Evolutionary conservation across 2,797 vertebrate genomes (phyloP), one percentile per base, ranked within the genome.

Genomic region (Heterohyrax brucei): DNA sequence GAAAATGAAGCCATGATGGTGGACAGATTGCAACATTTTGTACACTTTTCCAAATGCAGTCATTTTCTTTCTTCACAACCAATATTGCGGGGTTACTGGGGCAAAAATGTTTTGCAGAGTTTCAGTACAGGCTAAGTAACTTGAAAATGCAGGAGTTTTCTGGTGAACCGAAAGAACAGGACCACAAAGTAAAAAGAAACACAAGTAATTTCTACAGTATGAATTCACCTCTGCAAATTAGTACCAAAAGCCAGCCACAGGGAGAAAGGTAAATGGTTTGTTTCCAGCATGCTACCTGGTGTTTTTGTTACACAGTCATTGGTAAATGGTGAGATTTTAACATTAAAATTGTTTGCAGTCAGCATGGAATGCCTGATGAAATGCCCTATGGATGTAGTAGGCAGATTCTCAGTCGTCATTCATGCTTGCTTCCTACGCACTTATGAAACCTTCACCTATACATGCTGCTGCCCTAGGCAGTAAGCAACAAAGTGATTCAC

Each of bases 1-100:
- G 53, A 95, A 95, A 91, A 68, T 48, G 89, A 92, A 89, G 21
- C 90, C 76, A 82, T 73, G 64, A 87, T 80, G 94, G 87, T 89
- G 91, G 82, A 93, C 82, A 95, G 79, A 94, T 59, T 86, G 44
- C 10, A 76, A 92, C 62, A 70, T 81, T 87, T 93, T 90, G 89
- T 33, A 66, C 50, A 85, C 48, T 72, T 83, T 87, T 89, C 73
- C 59, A 93, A 94, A 39, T 73, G 46, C 59, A 83, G 18, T 62
- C 44, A 39, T 80, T 92, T 39, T 87, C 76, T 56, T 79, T 56
- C 88, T 91, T 80, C 82, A 86, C 30, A 76, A 75, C 78, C 56
- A 94, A 83, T 72, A 53, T 8, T 53, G 50, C 24, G 82, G 50
- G 53, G 1, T 68, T 88, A 26, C 16, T 80, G 61, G 8, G 13